These are phyloP conservation scores for Aurelia sp. DNA, from an alignment of 30 jellyfish, hydroid and myxozoan species.

Conservation along the genomic window DNA sequence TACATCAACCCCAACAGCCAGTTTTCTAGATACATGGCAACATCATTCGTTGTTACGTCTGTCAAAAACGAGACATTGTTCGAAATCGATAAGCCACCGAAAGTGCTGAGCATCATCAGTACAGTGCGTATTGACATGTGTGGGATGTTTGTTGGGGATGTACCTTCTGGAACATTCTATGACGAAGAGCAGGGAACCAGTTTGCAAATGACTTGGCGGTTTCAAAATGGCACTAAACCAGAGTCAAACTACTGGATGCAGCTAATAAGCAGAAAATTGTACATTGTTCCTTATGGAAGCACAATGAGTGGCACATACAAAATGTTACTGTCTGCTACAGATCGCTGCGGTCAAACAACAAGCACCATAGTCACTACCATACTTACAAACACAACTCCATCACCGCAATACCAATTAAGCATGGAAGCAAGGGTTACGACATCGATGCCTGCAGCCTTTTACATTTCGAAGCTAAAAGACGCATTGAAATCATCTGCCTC, in stretches of 20 bases:
- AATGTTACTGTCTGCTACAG: slow-evolving; percentile 61
- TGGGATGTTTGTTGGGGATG: slow-evolving; percentile 35
- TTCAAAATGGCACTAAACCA: slow-evolving; percentile 38
- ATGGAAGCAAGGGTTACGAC: slow-evolving; percentile 16
- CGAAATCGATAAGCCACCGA: slow-evolving; percentile 59
- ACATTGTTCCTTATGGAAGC: slow-evolving; percentile 63
- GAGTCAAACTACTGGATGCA: slow-evolving; percentile 67
- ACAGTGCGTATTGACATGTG: slow-evolving; percentile 27
- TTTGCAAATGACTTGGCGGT: slow-evolving; percentile 13
- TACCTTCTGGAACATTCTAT: slow-evolving; percentile 68
- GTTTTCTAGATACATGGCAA: slow-evolving; percentile 30
- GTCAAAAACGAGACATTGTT: slow-evolving; percentile 42
- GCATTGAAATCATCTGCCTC: slow-evolving; percentile 26
- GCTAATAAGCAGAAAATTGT: slow-evolving; percentile 16
- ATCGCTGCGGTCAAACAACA: slow-evolving; percentile 72
- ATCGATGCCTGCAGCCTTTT: slow-evolving; percentile 19
- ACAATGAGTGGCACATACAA: slow-evolving; percentile 47
- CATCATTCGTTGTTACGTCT: slow-evolving; percentile 26
- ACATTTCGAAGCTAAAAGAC: slow-evolving; percentile 33
- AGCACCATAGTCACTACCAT: slow-evolving; percentile 25
- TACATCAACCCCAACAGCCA: slow-evolving; percentile 18
- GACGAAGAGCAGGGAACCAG: slow-evolving; percentile 68
- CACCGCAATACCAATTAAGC: slow-evolving; percentile 12
- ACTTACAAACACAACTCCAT: slow-evolving; percentile 8
- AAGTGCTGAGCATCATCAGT: slow-evolving; percentile 9